These are phyloP conservation scores for Lycia hirtaria DNA, from an alignment of 2,888 invertebrate genomes.

Conservation along the genomic window DNA sequence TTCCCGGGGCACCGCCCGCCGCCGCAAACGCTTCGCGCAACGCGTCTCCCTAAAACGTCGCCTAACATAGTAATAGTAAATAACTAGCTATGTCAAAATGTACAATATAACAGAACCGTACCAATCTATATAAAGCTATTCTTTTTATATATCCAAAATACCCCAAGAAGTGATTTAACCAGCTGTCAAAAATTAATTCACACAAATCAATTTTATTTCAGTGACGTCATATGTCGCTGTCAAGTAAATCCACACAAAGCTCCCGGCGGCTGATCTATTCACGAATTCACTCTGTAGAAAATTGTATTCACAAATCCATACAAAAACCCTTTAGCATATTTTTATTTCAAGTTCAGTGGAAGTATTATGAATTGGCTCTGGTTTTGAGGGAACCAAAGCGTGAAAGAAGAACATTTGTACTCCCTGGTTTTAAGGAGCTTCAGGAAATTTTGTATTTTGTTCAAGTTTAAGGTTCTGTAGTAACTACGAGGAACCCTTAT, in stretches of 20 bases:
- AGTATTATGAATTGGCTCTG: slow-evolving; percentile 12
- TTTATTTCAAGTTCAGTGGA: slow-evolving; percentile 39
- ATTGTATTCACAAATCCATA: slow-evolving; percentile 68
- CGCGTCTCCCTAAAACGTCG: too few relatives aligned
- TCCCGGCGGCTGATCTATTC: slow-evolving; percentile 57
- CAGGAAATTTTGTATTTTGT: too few relatives aligned
- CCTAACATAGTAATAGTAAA: too few relatives aligned
- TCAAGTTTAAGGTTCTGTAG: too few relatives aligned
- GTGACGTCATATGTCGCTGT: slow-evolving; percentile 66
- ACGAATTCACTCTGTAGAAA: slow-evolving; percentile 62
- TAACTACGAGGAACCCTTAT: too few relatives aligned
- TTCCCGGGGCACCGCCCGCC: too few relatives aligned
- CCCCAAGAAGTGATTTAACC: slow-evolving; percentile 7
- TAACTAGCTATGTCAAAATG: too few relatives aligned
- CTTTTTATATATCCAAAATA: slow-evolving; percentile 5
- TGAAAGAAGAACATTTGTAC: not conserved
- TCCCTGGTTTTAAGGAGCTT: too few relatives aligned
- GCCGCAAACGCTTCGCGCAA: too few relatives aligned
- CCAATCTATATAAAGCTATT: not conserved
- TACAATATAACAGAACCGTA: too few relatives aligned
- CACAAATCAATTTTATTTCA: slow-evolving; percentile 52
- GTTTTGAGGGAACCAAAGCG: not conserved
- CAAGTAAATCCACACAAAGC: slow-evolving; percentile 63
- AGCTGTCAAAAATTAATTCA: slow-evolving; percentile 40
- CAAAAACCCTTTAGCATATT: slow-evolving; percentile 48